These are phyloP conservation scores for Actinernus sp. DNA, from an alignment of 92 coral and sea anemone genomes.

Conservation along the genomic window DNA sequence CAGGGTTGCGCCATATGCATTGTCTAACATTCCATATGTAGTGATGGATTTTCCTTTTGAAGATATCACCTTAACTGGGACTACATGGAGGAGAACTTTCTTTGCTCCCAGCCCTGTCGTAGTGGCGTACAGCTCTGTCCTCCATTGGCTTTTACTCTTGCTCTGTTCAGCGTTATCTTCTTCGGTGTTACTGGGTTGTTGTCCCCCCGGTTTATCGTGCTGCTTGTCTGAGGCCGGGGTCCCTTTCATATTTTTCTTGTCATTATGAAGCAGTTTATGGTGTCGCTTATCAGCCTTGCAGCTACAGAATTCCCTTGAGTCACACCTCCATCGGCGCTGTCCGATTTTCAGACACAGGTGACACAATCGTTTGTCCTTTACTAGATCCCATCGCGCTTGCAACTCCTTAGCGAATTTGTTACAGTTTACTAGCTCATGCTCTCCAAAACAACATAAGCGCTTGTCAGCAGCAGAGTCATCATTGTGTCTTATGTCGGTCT, in stretches of 20 bases:
- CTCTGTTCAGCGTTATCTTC: not conserved
- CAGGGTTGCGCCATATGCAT: not conserved
- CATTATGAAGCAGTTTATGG: not conserved
- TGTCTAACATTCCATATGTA: constrained; percentile 1
- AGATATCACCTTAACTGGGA: not conserved
- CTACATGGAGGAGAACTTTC: not conserved
- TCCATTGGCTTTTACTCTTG: not conserved
- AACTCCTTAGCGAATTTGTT: not conserved
- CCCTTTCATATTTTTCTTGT: too few species aligned
- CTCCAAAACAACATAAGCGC: not conserved
- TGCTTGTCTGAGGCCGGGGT: too few species aligned
- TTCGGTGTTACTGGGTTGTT: too few species aligned
- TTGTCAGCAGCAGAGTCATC: not conserved
- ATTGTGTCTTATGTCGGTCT: not conserved
- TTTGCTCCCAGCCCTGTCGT: not conserved
- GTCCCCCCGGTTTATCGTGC: not conserved
- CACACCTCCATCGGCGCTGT: not conserved
- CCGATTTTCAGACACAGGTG: not conserved
- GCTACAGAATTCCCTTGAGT: not conserved
- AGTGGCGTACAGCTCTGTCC: not conserved
- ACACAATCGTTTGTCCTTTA: not conserved
- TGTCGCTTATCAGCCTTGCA: not conserved
- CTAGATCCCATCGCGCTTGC: not conserved
- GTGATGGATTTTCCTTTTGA: not conserved
- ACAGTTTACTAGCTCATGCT: not conserved